phyloP scores from a whole-genome alignment of 2,113 vertebrate species.

The Embiotoca jacksoni region DNA sequence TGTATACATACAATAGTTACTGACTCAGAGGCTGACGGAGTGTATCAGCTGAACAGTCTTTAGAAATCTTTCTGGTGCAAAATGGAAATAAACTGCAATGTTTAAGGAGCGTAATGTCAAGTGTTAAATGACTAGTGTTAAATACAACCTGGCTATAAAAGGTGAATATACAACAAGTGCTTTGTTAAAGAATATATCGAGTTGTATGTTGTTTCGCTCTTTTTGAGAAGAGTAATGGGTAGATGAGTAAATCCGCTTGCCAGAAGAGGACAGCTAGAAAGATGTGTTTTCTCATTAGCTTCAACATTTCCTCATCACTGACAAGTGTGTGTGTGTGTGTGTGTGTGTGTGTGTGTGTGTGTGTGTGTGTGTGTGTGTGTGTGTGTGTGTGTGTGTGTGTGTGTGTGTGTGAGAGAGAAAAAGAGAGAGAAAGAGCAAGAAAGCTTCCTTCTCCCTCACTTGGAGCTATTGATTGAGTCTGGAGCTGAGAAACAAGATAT shows the following conservation, averaged over 20 bases:
- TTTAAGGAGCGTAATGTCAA: not conserved
- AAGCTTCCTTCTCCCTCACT: constrained; percentile 34
- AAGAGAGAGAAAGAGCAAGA: constrained; percentile 3
- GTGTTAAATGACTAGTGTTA: not conserved
- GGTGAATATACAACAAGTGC: not conserved
- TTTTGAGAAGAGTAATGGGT: not conserved
- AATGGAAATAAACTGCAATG: not conserved
- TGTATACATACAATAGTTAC: not conserved
- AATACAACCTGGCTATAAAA: not conserved
- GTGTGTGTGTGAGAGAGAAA: not conserved
- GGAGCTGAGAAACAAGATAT: constrained; percentile 70
- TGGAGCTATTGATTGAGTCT: constrained; percentile 74
- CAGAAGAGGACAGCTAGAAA: constrained; percentile 19
- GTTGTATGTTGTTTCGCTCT: not conserved
- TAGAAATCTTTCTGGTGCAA: not conserved
- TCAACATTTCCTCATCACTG: constrained; percentile 28
- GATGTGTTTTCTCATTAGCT: constrained; percentile 39
- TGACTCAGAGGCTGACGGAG: not conserved
- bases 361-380: no score
- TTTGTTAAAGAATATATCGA: not conserved
- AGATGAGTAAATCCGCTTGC: constrained; percentile 13
- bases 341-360: no score
- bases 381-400: no score
- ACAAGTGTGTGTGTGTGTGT: constrained; percentile 26
- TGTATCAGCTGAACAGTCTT: no score